Conservation (phyloP, 1,140 invertebrate genomes). For the Pygmarrhopalites habei region DNA sequence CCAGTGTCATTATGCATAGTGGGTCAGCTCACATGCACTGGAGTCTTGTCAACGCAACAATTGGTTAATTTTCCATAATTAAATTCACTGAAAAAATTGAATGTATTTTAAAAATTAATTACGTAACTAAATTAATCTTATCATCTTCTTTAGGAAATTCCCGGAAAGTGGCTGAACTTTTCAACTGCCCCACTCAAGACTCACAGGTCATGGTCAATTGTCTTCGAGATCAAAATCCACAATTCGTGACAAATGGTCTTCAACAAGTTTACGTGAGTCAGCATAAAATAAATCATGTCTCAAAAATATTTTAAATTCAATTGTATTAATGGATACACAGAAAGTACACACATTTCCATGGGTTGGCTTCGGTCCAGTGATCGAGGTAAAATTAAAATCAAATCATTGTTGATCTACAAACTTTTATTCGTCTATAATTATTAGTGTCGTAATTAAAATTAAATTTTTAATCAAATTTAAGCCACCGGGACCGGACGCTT, state of each 20-base stretch:
- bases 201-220: constrained; percentile 2
- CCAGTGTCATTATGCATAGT: constrained; percentile 1
- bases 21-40: constrained; percentile 18
- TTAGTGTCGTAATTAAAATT: too few species aligned
- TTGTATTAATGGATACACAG: neutral
- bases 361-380: constrained; percentile 9
- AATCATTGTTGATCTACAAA: too few species aligned
- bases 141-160: too few species aligned
- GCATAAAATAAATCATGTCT: neutral
- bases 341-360: neutral
- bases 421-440: too few species aligned
- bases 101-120: too few species aligned
- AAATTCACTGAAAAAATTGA: too few species aligned
- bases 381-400: too few species aligned
- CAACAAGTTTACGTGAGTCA: neutral
- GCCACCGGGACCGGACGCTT: neutral
- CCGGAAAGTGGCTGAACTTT: neutral
- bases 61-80: too few species aligned
- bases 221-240: constrained; percentile 4
- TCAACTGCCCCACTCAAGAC: neutral
- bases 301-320: neutral
- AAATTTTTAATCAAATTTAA: too few species aligned
- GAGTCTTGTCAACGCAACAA: constrained; percentile 7
- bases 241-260: neutral
- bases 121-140: too few species aligned